Evolutionary conservation across 2,888 invertebrate genomes (phyloP).

Genomic region (Heliconius sara): DNA sequence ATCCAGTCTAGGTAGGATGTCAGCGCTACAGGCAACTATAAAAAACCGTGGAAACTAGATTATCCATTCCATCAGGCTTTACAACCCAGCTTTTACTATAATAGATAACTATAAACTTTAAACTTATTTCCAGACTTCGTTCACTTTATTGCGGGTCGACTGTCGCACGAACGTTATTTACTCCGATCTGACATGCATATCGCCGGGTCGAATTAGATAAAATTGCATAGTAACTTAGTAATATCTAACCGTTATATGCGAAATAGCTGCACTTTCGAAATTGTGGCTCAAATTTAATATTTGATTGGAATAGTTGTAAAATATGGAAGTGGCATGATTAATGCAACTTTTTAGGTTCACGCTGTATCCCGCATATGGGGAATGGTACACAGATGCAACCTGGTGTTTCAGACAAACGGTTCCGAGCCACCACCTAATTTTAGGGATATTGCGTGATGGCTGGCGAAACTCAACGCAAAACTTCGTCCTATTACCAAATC

Average conservation of each 20-base stretch:
- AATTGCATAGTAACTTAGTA: slow-evolving; percentile 14
- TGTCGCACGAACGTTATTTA: slow-evolving; percentile 30
- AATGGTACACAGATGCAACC: no score
- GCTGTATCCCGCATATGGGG: neutral
- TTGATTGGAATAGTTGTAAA: neutral
- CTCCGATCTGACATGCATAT: slow-evolving; percentile 22
- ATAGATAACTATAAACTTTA: slow-evolving; percentile 20
- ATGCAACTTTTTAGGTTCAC: neutral
- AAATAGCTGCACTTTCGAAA: slow-evolving; percentile 1
- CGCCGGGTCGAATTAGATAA: slow-evolving; percentile 19
- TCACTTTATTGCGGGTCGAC: slow-evolving; percentile 14
- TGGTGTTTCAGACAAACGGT: no score
- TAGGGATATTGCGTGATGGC: no score
- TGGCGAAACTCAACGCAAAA: no score
- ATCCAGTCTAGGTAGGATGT: neutral
- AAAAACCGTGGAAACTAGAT: slow-evolving; percentile 6
- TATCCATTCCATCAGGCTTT: neutral
- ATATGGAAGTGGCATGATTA: neutral
- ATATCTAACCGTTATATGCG: neutral
- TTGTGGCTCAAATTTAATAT: neutral
- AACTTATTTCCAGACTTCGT: slow-evolving; percentile 25
- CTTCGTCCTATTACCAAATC: no score
- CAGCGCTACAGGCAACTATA: neutral
- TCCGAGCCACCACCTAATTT: no score
- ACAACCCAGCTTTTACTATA: slow-evolving; percentile 10